Evolutionary conservation across 2,888 invertebrate species (phyloP), one percentile per base, ranked within the genome.

Genomic region (Chloroclysta siterata): DNA sequence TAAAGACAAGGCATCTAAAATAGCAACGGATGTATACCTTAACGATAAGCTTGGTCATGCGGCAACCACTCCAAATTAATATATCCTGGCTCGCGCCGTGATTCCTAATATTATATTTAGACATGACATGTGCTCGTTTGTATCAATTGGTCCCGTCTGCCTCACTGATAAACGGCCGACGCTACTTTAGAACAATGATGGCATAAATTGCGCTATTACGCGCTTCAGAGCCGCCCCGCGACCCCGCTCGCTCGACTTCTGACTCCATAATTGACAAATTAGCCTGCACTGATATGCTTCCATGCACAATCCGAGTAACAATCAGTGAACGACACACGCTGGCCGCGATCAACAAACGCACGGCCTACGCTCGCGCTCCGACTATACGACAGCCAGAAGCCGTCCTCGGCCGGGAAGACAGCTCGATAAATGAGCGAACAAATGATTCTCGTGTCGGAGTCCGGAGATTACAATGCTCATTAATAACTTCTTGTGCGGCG

Each of bases 71-170:
- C 83, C 89, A 91, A 90, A 93, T 92, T 90, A 92, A 91, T 92
- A 91, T 92, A 92, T 93, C 93, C 93, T 93, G 93, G 93, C 93
- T 86, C 89, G 90, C 91, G 93, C 91, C 90, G 93, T 89, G 93
- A 93, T 93, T 93, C 93, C 91, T 92, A 93, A 93, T 93, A 93
- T 93, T 93, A 93, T 93, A 93, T 93, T 92, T 93, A 93, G 93
- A 92, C 91, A 87, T 92, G 93, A 93, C 93, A 92, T 87, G 85
- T 86, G 89, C 91, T 91, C 93, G 89, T 93, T 93, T 93, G 90
- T 93, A 90, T 90, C 93, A 93, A 93, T 93, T 93, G 93, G 83
- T 81, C 84, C 85, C 88, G 91, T 91, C 92, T 91, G 88, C 87
- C 81, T 79, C 83, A 77, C 90, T 93, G 92, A 93, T 92, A 88